Evolutionary conservation across 2,113 vertebrate species (phyloP), one percentile per base, ranked within the genome.

Genomic region (Psilopogon haemacephalus): DNA sequence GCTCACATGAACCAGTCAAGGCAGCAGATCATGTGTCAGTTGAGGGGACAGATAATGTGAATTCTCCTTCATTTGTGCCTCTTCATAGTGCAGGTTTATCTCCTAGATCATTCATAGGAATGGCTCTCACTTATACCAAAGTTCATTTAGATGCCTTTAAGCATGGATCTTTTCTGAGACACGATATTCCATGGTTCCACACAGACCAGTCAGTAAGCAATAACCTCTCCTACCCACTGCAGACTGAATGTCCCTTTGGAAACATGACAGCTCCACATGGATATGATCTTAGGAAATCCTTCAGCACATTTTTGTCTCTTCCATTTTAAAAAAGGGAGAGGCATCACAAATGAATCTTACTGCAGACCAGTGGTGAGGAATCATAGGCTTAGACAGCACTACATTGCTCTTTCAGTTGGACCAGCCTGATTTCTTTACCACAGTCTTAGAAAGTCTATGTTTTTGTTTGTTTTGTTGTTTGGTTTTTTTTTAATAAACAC

Each of bases 1-100:
- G 40, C 21, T 73, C 50, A 84, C 37, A 37, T 10, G 30, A 68
- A 48, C 9, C 38, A 67, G 40, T 26, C 28, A 78, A 68, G 38
- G 16, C 46, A 76, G 32, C 26, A 77, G 52, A 55, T 38, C 4
- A 2, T 0, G 0, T 5, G 24, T 11, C 21, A 24, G 37, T 48
- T 24, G 26, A 75, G 37, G 4, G 8, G 62, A 65, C 60, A 42
- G 35, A 20, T 83, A 14, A 35, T 8, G 33, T 6, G 23, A 74
- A n/a, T 44, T 63, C 11, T 55, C 46, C 40, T 74, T 40, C 17
- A 8, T 56, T 65, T 70, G 11, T 35, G 11, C 68, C 79, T 75
- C 69, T 62, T 17, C 26, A 35, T 4, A 81, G 65, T 7, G 20
- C 44, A 63, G 54, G 14, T 76, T 87, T 84, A 56, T 54, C 59